phyloP scores from a whole-genome alignment of 1,140 invertebrate genomes.

The Manduca sexta region DNA sequence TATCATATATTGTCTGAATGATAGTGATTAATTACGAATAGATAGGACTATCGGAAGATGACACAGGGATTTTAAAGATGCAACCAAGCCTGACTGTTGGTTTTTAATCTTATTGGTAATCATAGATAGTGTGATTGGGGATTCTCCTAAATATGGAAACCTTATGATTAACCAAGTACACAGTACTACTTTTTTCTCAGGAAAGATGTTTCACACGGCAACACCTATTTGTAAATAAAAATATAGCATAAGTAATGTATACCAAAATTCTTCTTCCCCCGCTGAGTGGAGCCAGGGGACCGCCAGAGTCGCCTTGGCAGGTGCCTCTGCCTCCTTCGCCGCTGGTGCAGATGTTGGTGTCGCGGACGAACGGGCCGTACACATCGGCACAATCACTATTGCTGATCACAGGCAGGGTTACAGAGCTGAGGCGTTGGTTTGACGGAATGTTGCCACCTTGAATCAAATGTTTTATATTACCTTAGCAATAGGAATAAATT shows the following conservation, averaged over 20 bases:
- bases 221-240: too few relatives aligned
- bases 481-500: neutral
- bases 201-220: too few relatives aligned
- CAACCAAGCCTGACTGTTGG: too few relatives aligned
- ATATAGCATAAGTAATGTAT: neutral
- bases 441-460: constrained; percentile 6
- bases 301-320: constrained; percentile 60
- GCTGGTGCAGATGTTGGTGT: constrained; percentile 25
- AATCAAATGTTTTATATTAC: neutral
- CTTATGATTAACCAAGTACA: too few relatives aligned
- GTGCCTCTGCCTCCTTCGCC: constrained; percentile 14
- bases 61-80: too few relatives aligned
- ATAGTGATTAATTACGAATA: too few relatives aligned
- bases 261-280: constrained; percentile 16
- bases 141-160: too few relatives aligned
- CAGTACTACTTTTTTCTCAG: too few relatives aligned
- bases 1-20: too few relatives aligned
- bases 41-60: too few relatives aligned
- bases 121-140: too few relatives aligned
- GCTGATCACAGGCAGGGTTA: constrained; percentile 9
- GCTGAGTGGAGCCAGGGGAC: constrained; percentile 45
- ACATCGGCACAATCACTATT: constrained; percentile 8
- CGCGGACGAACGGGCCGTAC: constrained; percentile 13
- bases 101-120: too few relatives aligned
- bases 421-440: constrained; percentile 8